Evolutionary conservation across 1,140 invertebrate genomes (phyloP), one percentile per base, ranked within the genome.

Genomic region (Cyclargus thomasi): DNA sequence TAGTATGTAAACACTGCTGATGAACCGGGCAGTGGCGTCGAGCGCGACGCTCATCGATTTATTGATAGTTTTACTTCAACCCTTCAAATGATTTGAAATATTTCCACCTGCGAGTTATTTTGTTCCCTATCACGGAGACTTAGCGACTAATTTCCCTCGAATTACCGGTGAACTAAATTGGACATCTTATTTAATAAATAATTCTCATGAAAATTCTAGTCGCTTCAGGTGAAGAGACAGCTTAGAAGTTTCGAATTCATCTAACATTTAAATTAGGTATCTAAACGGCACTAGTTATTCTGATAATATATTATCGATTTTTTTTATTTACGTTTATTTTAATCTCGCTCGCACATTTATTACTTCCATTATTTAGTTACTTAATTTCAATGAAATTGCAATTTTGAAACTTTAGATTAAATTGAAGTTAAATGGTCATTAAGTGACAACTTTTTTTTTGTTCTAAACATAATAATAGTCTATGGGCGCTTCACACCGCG

Each of bases 11-110:
- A 59, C 55, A 20, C 55, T 59, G 18, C 18, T 88, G 85, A 90
- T 88, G 87, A 90, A 80, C 79, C 64, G 53, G 47, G 36, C 39
- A 55, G 47, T 81, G 75, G 77, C 74, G 74, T 74, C 74, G 70
- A 74, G 74, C 77, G 76, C 82, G 77, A 79, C 81, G 81, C 65
- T 76, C 86, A 90, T 90, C 87, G 87, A 88, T 90, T 85, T 90
- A 90, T 90, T 86, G 86, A 81, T 83, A 87, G 84, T 90, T 85
- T 85, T 78, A 79, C 75, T 71, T 72, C 65, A 64, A 70, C 72
- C 76, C 74, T 75, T 81, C 68, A 64, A 75, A 64, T 70, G 68
- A 74, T 74, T 76, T 67, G 69, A 70, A 67, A 55, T 29, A 65
- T 35, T 65, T 65, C 53, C 14, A 59, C 17, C 22, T 55, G 22